These are phyloP conservation scores for Protophormia terraenovae DNA, from an alignment of 2,888 invertebrate species.

Conservation along the genomic window DNA sequence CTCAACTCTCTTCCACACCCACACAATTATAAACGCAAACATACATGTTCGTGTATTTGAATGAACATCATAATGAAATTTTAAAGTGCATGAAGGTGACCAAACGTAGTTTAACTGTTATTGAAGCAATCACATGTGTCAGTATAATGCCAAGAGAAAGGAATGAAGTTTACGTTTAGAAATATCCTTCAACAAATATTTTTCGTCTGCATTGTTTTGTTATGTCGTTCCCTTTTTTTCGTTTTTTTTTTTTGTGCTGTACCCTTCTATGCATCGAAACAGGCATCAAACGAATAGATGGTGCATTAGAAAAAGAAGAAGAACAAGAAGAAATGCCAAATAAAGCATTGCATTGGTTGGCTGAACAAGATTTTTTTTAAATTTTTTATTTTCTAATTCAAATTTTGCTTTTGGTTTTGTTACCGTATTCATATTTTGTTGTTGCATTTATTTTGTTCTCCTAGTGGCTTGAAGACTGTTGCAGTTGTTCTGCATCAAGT, in stretches of 20 bases:
- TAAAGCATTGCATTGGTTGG: conserved; percentile 63
- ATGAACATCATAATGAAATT: conserved; percentile 47
- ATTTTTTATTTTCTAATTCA: too few relatives aligned
- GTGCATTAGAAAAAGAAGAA: conserved; percentile 37
- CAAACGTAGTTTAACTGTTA: conserved; percentile 69
- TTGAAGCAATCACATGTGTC: conserved; percentile 59
- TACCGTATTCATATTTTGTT: conserved; percentile 20
- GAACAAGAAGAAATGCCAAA: conserved; percentile 54
- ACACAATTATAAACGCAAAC: conserved; percentile 2
- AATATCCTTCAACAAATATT: conserved; percentile 62
- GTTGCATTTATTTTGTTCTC: conserved; percentile 39
- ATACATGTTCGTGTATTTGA: conserved; percentile 17
- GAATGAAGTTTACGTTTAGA: conserved; percentile 40
- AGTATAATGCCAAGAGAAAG: conserved; percentile 40
- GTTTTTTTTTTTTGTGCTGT: not conserved
- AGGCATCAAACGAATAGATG: conserved; percentile 20
- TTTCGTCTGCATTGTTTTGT: conserved; percentile 55
- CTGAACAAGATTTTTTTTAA: conserved; percentile 40
- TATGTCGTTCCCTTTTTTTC: not conserved
- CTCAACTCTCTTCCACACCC: too few relatives aligned
- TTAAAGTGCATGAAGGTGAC: conserved; percentile 74
- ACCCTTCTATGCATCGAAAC: not conserved
- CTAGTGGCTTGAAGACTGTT: conserved; percentile 47
- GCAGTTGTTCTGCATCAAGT: conserved; percentile 44
- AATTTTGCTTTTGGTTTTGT: conserved; percentile 3